Percentiles rank a stretch among this genome's conserved stretches.
Evolutionary conservation across 1,140 invertebrate genomes (phyloP).

Genomic region (Zaprionus inermis): DNA sequence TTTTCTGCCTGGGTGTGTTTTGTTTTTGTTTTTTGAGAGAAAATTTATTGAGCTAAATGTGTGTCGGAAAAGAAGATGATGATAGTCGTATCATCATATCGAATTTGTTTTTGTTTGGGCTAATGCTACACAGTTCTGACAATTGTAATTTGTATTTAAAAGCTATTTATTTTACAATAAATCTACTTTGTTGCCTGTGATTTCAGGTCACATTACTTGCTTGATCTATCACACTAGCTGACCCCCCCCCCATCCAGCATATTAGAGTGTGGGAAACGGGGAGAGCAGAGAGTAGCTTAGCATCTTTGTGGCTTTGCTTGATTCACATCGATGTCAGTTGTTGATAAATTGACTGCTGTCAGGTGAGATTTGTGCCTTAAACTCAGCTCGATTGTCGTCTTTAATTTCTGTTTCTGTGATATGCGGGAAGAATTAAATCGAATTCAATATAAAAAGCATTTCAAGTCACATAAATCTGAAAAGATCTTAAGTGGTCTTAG

Average conservation of each 20-base stretch:
- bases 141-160: constrained; percentile 53
- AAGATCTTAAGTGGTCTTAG: constrained; percentile 24
- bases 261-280: not conserved
- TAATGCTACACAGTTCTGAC: constrained; percentile 20
- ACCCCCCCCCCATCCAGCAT: too few relatives aligned
- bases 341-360: constrained; percentile 53
- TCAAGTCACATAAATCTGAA: constrained; percentile 61
- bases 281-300: constrained; percentile 11
- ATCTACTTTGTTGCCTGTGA: constrained; percentile 23
- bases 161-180: constrained; percentile 45
- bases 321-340: constrained; percentile 19
- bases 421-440: constrained; percentile 21
- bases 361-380: constrained; percentile 2
- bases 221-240: constrained; percentile 44
- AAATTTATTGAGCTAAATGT: constrained; percentile 29
- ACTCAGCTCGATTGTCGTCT: constrained; percentile 15
- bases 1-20: not conserved
- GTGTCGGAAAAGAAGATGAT: not conserved
- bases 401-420: constrained; percentile 18
- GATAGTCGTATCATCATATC: not conserved
- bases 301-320: not conserved
- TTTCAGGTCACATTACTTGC: constrained; percentile 7
- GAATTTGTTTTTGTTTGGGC: constrained; percentile 7
- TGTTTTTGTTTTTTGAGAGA: not conserved
- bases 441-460: constrained; percentile 45